phyloP scores from a whole-genome alignment of 2,797 vertebrate genomes.

The Chaunax sp. region DNA sequence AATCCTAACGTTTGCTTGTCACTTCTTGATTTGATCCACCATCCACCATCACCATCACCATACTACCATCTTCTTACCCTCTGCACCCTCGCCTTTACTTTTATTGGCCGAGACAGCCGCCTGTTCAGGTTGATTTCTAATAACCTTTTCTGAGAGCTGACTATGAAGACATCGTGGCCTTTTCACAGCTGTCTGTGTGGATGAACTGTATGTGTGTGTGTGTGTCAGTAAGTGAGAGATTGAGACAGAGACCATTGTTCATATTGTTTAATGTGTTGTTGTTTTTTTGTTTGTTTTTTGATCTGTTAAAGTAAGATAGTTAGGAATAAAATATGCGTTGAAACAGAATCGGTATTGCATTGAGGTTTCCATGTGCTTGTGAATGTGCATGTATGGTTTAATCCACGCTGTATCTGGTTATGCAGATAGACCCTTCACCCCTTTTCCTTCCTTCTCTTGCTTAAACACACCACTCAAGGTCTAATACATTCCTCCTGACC shows the following conservation, averaged over 20 bases:
- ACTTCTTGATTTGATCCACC: constrained; percentile 61
- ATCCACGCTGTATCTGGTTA: constrained; percentile 9
- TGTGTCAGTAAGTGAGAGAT: neutral
- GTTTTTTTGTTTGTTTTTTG: constrained; percentile 21
- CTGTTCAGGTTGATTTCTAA: constrained; percentile 81
- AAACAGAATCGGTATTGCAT: constrained; percentile 14
- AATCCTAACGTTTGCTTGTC: constrained; percentile 68
- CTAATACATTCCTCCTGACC: constrained; percentile 54
- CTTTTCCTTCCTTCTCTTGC: constrained; percentile 20
- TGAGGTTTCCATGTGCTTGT: constrained; percentile 21
- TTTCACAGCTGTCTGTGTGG: constrained; percentile 71
- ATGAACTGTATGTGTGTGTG: constrained; percentile 1
- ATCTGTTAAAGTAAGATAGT: constrained; percentile 17
- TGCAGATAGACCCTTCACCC: constrained; percentile 53
- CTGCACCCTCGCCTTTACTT: constrained; percentile 38
- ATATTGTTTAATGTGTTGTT: constrained; percentile 13
- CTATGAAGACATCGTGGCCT: constrained; percentile 83
- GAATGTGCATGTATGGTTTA: constrained; percentile 18
- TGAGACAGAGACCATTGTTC: neutral
- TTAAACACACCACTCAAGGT: constrained; percentile 56
- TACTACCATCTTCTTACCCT: constrained; percentile 28
- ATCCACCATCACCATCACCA: too few relatives aligned
- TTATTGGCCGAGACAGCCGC: constrained; percentile 76
- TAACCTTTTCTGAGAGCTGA: constrained; percentile 84
- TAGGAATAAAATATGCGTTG: constrained; percentile 4